Conservation (phyloP, 2,113 vertebrate genomes). For the Orcinus orca region DNA sequence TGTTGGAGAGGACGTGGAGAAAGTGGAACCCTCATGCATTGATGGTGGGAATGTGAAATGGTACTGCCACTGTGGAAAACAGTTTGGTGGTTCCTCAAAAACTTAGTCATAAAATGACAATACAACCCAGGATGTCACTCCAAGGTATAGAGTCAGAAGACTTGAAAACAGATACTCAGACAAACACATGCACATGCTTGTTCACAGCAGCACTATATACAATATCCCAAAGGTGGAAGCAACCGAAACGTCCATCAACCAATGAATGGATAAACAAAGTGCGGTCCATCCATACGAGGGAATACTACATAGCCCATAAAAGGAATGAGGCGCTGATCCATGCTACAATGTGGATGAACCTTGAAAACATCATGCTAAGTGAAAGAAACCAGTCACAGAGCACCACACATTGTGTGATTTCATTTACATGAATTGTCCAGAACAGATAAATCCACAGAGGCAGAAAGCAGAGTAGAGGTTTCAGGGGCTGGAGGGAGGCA, state of each 20-base stretch:
- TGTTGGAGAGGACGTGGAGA: not conserved
- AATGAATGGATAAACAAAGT: rapidly evolving
- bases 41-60: not conserved
- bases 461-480: no score
- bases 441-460: not conserved
- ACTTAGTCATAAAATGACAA: not conserved
- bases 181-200: not conserved
- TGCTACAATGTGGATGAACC: not conserved
- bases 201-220: not conserved
- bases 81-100: not conserved
- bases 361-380: not conserved
- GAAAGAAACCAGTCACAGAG: not conserved
- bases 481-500: rapidly evolving
- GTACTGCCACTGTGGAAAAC: not conserved
- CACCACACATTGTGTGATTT: not conserved
- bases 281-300: rapidly evolving
- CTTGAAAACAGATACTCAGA: not conserved
- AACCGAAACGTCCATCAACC: rapidly evolving
- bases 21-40: not conserved
- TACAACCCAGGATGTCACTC: no score
- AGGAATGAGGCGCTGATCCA: not conserved
- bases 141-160: not conserved
- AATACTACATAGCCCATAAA: not conserved
- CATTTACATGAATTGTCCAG: rapidly evolving
- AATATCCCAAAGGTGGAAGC: no score